Conservation (phyloP, 2,888 invertebrate genomes). For the Caenorhabditis becei region DNA sequence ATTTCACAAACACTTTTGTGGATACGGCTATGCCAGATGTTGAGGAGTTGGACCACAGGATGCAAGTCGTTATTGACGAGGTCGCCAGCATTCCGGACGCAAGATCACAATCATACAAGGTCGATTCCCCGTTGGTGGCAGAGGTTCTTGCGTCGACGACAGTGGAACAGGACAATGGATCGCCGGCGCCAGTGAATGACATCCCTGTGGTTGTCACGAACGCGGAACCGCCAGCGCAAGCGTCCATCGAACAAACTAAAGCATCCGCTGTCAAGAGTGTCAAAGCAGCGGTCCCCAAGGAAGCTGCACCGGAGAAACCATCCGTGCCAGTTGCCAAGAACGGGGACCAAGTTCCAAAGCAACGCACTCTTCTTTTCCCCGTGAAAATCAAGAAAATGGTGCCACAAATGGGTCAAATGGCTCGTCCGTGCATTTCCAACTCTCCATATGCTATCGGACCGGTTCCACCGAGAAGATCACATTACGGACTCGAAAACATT, state of each 20-base stretch:
- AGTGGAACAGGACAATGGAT: too few species aligned
- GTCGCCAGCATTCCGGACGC: neutral
- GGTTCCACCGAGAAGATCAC: neutral
- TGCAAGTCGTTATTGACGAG: neutral
- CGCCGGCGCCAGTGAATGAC: too few species aligned
- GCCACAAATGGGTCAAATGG: neutral
- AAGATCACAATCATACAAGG: neutral
- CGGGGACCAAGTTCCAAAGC: neutral
- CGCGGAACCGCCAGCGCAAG: too few species aligned
- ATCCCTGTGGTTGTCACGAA: too few species aligned
- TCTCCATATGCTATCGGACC: conserved; percentile 1
- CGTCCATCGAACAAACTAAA: too few species aligned
- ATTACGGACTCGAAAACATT: neutral
- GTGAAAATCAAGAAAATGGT: conserved; percentile 8
- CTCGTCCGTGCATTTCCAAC: neutral
- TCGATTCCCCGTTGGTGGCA: neutral
- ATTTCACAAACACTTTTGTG: neutral
- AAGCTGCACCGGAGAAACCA: too few species aligned
- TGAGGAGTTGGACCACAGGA: neutral
- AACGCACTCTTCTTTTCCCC: conserved; percentile 5
- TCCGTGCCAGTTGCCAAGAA: too few species aligned
- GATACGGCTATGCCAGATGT: neutral
- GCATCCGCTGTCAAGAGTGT: too few species aligned
- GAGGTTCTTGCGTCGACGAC: too few species aligned
- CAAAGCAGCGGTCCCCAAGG: too few species aligned